Conservation (phyloP, 1,140 invertebrate genomes). For the Gryon sp. region DNA sequence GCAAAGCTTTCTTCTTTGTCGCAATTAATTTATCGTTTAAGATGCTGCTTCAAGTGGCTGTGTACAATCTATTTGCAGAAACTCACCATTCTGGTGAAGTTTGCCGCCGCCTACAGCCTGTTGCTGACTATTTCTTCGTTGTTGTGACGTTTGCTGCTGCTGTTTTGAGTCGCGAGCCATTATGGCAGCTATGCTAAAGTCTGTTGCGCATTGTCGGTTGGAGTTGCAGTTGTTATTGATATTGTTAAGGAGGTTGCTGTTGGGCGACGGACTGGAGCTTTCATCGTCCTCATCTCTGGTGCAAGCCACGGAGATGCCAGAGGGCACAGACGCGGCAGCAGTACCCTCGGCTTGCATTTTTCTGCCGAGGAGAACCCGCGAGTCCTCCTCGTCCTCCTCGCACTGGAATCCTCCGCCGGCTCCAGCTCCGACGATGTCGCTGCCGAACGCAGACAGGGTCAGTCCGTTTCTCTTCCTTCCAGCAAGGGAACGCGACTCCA, state of each 20-base stretch:
- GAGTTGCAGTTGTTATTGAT: constrained; percentile 77
- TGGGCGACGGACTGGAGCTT: constrained; percentile 75
- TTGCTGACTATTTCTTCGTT: constrained; percentile 68
- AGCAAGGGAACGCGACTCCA: constrained; percentile 78
- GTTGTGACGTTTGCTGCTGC: constrained; percentile 67
- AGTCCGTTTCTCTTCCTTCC: constrained; percentile 79
- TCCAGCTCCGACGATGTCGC: constrained; percentile 73
- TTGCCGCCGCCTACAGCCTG: constrained; percentile 75
- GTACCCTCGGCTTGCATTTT: constrained; percentile 77
- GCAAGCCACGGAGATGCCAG: constrained; percentile 66
- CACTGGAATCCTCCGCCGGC: constrained; percentile 73
- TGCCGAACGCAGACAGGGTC: constrained; percentile 78
- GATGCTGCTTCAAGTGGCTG: too few species aligned
- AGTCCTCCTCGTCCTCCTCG: constrained; percentile 79
- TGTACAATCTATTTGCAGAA: too few species aligned
- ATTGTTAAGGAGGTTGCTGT: constrained; percentile 74
- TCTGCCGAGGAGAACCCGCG: constrained; percentile 80
- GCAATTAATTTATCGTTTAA: too few species aligned
- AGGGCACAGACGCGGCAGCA: constrained; percentile 73
- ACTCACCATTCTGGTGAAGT: constrained; percentile 74
- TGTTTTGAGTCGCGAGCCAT: constrained; percentile 88
- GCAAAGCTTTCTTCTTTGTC: too few species aligned
- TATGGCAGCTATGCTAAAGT: constrained; percentile 96
- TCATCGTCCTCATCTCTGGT: constrained; percentile 71
- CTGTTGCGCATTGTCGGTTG: constrained; percentile 86